These are phyloP conservation scores for Poeciliopsis paucimaculata DNA, from an alignment of 2,797 vertebrate species.

Conservation along the genomic window DNA sequence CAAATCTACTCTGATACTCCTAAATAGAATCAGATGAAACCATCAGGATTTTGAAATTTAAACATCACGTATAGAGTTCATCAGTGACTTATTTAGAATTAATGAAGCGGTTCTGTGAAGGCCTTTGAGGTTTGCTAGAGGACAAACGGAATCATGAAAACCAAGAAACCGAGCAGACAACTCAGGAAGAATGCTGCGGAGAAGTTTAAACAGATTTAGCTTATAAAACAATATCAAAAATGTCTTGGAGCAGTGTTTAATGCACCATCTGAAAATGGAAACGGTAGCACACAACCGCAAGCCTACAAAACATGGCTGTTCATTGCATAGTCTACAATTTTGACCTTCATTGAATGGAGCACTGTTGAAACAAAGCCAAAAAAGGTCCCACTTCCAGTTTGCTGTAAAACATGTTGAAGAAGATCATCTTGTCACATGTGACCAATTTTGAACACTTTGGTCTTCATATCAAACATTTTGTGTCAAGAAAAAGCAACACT, in stretches of 20 bases:
- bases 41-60: not conserved
- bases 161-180: not conserved
- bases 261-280: not conserved
- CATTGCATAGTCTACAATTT: too few relatives aligned
- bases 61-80: not conserved
- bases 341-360: too few relatives aligned
- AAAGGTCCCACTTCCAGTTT: too few relatives aligned
- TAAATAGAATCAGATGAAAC: not conserved
- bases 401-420: too few relatives aligned
- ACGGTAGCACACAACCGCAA: not conserved
- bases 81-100: not conserved
- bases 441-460: not conserved
- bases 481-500: not conserved
- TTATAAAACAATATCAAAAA: not conserved
- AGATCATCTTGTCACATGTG: too few relatives aligned
- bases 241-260: not conserved
- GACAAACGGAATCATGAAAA: not conserved
- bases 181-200: not conserved
- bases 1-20: not conserved
- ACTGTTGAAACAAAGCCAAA: too few relatives aligned
- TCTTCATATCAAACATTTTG: not conserved
- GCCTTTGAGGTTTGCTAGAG: not conserved
- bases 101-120: not conserved
- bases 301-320: not conserved
- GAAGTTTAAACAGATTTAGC: not conserved